Evolutionary conservation across 2,888 invertebrate species (phyloP).

Genomic region (Brassicogethes aeneus): DNA sequence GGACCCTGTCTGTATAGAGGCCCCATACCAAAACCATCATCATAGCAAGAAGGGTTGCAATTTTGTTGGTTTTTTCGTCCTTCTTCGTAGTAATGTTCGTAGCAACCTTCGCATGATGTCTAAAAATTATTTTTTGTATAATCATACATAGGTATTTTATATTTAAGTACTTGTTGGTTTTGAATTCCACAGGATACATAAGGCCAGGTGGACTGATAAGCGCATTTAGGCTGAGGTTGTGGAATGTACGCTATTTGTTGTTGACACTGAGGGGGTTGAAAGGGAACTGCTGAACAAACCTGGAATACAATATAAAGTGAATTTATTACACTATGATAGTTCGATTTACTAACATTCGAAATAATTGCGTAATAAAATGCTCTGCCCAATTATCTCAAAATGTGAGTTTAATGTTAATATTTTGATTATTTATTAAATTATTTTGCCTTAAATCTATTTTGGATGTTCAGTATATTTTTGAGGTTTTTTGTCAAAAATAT

Average conservation of each 20-base stretch:
- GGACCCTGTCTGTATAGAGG: conserved; percentile 33
- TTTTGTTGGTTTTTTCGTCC: conserved; percentile 13
- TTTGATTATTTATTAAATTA: no score
- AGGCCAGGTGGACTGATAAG: conserved; percentile 34
- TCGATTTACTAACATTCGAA: no score
- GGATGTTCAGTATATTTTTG: no score
- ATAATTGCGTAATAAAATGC: no score
- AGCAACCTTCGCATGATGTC: conserved; percentile 33
- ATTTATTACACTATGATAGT: no score
- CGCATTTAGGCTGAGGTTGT: conserved; percentile 35
- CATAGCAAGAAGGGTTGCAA: conserved; percentile 31
- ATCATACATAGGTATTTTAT: conserved; percentile 1
- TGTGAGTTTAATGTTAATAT: no score
- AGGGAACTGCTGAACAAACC: neutral
- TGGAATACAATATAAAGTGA: neutral
- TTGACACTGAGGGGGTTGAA: conserved; percentile 24
- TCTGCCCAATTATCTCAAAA: no score
- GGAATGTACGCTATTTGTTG: conserved; percentile 33
- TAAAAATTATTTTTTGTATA: conserved; percentile 4
- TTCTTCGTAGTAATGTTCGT: conserved; percentile 27
- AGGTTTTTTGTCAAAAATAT: no score
- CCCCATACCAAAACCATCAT: conserved; percentile 28
- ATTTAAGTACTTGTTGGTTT: conserved; percentile 6
- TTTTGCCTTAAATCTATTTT: no score
- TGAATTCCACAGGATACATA: conserved; percentile 32